Conservation (phyloP, 2,797 vertebrate species). For the Poecilia gillii region DNA sequence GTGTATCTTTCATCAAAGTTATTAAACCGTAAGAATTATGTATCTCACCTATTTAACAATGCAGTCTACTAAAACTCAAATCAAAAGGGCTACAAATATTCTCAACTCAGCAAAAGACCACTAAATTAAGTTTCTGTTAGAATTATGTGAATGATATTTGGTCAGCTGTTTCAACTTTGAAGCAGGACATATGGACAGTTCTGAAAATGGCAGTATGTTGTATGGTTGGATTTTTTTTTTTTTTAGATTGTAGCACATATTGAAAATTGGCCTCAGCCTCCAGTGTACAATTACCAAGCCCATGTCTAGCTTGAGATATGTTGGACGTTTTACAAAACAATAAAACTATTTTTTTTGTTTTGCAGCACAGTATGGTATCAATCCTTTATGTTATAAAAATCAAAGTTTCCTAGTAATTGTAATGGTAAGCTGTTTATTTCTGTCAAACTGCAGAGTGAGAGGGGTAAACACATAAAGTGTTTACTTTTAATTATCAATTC, state of each 20-base stretch:
- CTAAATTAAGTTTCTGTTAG: not conserved
- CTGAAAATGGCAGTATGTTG: constrained; percentile 56
- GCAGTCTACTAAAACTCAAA: not conserved
- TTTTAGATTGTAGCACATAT: constrained; percentile 32
- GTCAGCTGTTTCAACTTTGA: constrained; percentile 17
- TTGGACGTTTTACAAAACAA: not conserved
- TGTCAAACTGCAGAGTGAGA: not conserved
- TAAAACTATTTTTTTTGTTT: not conserved
- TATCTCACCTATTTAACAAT: not conserved
- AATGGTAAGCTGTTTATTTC: not conserved
- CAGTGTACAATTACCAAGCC: not conserved
- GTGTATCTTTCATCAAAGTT: not conserved
- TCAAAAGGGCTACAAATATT: not conserved
- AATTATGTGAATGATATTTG: constrained; percentile 35
- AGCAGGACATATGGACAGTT: constrained; percentile 49
- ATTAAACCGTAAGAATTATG: not conserved
- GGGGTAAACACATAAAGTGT: not conserved
- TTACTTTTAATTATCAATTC: constrained; percentile 27
- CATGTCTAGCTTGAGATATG: not conserved
- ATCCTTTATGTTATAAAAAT: not conserved
- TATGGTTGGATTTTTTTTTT: constrained; percentile 40
- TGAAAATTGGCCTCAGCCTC: constrained; percentile 43
- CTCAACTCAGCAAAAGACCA: not conserved
- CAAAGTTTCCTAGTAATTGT: not conserved
- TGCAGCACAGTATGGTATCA: not conserved